Evolutionary conservation across 2,888 invertebrate species (phyloP).

Genomic region (Panzeria rudis): DNA sequence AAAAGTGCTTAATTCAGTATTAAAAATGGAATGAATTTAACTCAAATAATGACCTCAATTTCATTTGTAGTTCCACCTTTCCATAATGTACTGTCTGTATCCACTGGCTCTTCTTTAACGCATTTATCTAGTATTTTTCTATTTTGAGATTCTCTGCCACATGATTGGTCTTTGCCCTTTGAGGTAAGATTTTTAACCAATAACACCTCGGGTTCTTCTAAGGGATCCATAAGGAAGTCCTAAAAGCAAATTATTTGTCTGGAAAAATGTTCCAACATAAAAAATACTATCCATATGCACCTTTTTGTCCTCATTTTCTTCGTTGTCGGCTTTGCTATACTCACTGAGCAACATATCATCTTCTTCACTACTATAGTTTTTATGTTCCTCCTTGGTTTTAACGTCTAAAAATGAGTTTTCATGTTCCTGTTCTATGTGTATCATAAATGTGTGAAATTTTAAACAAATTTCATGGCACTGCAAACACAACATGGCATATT

Average conservation of each 20-base stretch:
- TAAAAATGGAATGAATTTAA: background rate
- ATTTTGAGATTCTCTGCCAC: conserved; percentile 16
- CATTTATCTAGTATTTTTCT: conserved; percentile 53
- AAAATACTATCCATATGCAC: conserved; percentile 19
- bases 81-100: conserved; percentile 11
- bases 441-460: conserved; percentile 67
- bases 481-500: conserved; percentile 64
- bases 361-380: conserved; percentile 26
- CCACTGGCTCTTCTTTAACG: conserved; percentile 63
- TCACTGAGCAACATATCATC: conserved; percentile 53
- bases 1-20: background rate
- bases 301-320: conserved; percentile 64
- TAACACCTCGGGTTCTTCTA: conserved; percentile 65
- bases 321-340: conserved; percentile 47
- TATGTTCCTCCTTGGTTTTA: conserved; percentile 49
- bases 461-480: conserved; percentile 69
- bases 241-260: conserved; percentile 15
- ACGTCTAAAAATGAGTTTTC: conserved; percentile 49
- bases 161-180: conserved; percentile 42
- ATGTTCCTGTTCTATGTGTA: conserved; percentile 68
- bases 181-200: conserved; percentile 30
- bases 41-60: conserved; percentile 21
- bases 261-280: background rate
- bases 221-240: conserved; percentile 66
- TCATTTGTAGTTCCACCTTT: conserved; percentile 8